phyloP scores from a whole-genome alignment of 2,113 vertebrate genomes.

The Trochalopteron elliotii region DNA sequence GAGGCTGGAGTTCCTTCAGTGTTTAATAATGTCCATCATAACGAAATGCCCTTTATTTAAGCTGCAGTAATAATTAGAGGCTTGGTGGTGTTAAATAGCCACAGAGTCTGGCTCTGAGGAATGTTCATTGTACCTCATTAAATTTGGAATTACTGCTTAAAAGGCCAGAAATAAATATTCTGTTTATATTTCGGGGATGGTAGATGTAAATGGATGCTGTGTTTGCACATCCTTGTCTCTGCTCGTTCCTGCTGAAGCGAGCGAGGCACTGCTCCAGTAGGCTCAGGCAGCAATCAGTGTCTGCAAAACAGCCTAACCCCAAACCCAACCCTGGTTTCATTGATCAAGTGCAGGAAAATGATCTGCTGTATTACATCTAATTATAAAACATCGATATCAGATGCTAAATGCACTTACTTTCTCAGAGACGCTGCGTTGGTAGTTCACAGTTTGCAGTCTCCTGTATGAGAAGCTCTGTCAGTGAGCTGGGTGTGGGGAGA shows the following conservation, averaged over 20 bases:
- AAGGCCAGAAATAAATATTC: constrained; percentile 76
- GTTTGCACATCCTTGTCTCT: constrained; percentile 39
- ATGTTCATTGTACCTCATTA: constrained; percentile 74
- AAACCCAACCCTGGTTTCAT: constrained; percentile 60
- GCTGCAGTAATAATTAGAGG: constrained; percentile 67
- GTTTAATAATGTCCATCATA: constrained; percentile 65
- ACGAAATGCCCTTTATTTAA: constrained; percentile 67
- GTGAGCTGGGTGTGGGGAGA: neutral
- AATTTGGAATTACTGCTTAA: constrained; percentile 76
- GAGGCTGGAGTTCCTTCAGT: constrained; percentile 45
- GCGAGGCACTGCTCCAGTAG: constrained; percentile 17
- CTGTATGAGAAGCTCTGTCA: constrained; percentile 22
- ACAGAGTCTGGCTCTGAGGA: constrained; percentile 63
- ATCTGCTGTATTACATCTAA: constrained; percentile 71
- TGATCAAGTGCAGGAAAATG: constrained; percentile 69
- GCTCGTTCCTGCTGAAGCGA: neutral
- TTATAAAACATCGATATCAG: constrained; percentile 72
- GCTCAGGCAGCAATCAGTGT: constrained; percentile 32
- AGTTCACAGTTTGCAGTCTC: constrained; percentile 48
- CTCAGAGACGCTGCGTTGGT: constrained; percentile 1
- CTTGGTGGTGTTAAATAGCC: constrained; percentile 68
- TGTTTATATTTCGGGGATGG: constrained; percentile 69
- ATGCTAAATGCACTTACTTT: constrained; percentile 49
- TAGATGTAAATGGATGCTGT: constrained; percentile 63
- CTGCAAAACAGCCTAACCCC: constrained; percentile 46